Percentiles rank a stretch among this genome's conserved stretches.
Conservation (phyloP, 1,140 invertebrate genomes). For the Papilio dardanus region DNA sequence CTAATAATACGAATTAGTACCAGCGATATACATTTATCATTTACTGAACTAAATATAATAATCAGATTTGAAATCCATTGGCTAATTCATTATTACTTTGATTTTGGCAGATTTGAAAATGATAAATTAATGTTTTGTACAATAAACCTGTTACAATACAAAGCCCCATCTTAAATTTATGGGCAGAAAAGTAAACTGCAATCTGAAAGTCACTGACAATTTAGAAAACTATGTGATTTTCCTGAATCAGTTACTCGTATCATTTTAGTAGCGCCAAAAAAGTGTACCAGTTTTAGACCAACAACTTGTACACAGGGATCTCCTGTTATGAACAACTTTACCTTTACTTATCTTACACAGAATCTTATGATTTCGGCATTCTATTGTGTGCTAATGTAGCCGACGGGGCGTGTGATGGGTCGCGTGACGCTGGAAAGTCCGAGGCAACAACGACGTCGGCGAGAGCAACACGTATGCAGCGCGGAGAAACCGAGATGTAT, state of each 20-base stretch:
- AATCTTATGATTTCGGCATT: constrained; percentile 11
- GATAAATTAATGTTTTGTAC: neutral
- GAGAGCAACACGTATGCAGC: constrained; percentile 32
- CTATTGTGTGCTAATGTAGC: constrained; percentile 45
- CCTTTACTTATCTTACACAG: neutral
- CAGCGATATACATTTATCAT: constrained; percentile 10
- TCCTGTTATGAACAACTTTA: neutral
- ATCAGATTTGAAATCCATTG: neutral
- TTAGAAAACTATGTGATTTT: too few species aligned
- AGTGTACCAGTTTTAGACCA: neutral
- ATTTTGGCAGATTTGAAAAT: neutral
- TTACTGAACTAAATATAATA: neutral
- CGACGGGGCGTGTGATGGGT: constrained; percentile 48
- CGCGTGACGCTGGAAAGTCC: constrained; percentile 59
- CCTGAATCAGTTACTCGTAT: too few species aligned
- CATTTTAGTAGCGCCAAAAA: neutral
- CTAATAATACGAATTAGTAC: constrained; percentile 30
- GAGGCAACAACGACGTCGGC: constrained; percentile 39
- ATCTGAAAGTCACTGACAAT: too few species aligned
- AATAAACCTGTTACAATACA: neutral
- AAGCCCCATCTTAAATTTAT: too few species aligned
- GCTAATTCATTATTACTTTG: neutral
- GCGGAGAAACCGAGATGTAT: constrained; percentile 63
- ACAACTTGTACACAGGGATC: neutral
- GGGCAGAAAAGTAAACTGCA: too few species aligned